Percentiles rank a stretch among this genome's conserved stretches.
Conservation (phyloP, 2,888 invertebrate genomes). For the Drosophila leonis region DNA sequence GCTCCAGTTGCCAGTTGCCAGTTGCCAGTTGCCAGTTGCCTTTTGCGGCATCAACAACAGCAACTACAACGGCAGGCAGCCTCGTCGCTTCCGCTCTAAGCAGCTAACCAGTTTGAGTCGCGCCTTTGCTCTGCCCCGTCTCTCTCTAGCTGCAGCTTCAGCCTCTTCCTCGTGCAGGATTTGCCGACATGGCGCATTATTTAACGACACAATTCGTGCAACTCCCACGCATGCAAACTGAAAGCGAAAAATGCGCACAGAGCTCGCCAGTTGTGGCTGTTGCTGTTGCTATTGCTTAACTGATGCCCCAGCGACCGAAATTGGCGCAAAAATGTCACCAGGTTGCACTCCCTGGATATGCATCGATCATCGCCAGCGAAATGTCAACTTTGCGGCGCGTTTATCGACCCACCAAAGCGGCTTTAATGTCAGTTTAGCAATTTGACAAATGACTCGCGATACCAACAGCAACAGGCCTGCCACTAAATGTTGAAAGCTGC, state of each 20-base stretch:
- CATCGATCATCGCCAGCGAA: slow-evolving; percentile 74
- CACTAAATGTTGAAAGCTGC: slow-evolving; percentile 60
- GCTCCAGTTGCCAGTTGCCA: slow-evolving; percentile 72
- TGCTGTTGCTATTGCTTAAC: slow-evolving; percentile 61
- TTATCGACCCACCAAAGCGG: slow-evolving; percentile 71
- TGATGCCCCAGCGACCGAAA: slow-evolving; percentile 80
- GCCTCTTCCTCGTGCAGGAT: slow-evolving; percentile 66
- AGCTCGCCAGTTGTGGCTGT: slow-evolving; percentile 44
- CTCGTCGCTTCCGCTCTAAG: slow-evolving; percentile 57
- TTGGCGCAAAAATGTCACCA: slow-evolving; percentile 79
- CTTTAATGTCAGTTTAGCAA: slow-evolving; percentile 79
- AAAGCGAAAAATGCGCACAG: slow-evolving; percentile 77
- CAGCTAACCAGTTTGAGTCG: slow-evolving; percentile 54
- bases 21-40: slow-evolving; percentile 54
- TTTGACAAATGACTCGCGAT: slow-evolving; percentile 78
- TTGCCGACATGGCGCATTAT: slow-evolving; percentile 74
- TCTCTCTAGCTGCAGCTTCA: background rate
- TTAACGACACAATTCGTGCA: slow-evolving; percentile 82
- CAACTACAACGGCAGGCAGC: slow-evolving; percentile 33
- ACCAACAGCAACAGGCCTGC: slow-evolving; percentile 39
- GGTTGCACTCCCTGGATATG: slow-evolving; percentile 61
- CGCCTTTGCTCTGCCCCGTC: background rate
- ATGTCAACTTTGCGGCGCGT: slow-evolving; percentile 73
- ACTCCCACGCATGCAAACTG: slow-evolving; percentile 81
- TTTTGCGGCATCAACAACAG: slow-evolving; percentile 59